A percentile compares a stretch with the other conserved stretches of the same genome.
Conservation (phyloP, 2,888 invertebrate genomes). For the Reticulitermes lucifugus region DNA sequence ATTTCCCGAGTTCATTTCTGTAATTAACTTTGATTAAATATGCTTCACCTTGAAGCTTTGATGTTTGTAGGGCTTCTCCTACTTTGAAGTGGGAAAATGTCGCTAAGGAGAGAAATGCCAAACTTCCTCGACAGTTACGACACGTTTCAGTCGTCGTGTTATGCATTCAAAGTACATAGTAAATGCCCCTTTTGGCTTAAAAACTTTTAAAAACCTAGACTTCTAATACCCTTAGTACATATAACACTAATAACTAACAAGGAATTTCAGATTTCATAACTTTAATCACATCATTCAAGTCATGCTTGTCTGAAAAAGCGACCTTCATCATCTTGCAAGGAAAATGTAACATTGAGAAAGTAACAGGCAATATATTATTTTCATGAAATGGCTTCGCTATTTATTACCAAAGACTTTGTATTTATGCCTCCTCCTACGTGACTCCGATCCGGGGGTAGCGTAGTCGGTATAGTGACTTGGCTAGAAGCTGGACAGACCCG, state of each 20-base stretch:
- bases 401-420: neutral
- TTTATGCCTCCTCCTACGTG: neutral
- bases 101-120: neutral
- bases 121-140: no score
- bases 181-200: neutral
- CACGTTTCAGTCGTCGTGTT: neutral
- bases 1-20: neutral
- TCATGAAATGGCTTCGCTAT: neutral
- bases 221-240: neutral
- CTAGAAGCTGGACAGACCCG: no score
- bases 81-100: neutral
- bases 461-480: no score
- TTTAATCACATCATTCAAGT: slow-evolving; percentile 16
- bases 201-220: neutral
- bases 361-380: neutral
- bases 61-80: neutral
- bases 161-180: neutral
- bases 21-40: slow-evolving; percentile 10
- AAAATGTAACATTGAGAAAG: neutral
- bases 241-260: neutral
- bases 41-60: neutral
- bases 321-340: neutral
- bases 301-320: neutral
- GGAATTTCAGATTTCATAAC: neutral
- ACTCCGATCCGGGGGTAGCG: no score